Evolutionary conservation across 1,140 invertebrate genomes (phyloP).

Genomic region (Sitodiplosis mosellana): DNA sequence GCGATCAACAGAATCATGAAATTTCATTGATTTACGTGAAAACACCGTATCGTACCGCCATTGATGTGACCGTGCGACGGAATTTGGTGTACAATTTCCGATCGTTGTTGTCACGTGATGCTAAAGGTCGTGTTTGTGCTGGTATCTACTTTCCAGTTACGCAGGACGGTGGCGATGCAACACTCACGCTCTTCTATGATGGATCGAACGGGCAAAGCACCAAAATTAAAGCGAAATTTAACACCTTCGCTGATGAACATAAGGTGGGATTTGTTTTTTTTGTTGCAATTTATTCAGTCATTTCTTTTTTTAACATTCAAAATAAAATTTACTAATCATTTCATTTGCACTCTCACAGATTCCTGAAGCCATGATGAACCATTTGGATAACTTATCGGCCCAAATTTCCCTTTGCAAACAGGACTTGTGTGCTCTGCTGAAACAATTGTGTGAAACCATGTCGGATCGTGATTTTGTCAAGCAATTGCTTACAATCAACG

Average conservation of each 20-base stretch:
- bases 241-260: slow-evolving; percentile 36
- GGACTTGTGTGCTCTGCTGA: slow-evolving; percentile 39
- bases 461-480: slow-evolving; percentile 50
- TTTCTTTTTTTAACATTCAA: not conserved
- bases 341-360: slow-evolving; percentile 26
- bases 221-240: slow-evolving; percentile 49
- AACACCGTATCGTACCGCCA: slow-evolving; percentile 56
- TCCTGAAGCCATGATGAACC: slow-evolving; percentile 35
- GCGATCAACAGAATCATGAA: slow-evolving; percentile 34
- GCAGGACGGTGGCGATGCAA: slow-evolving; percentile 34
- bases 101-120: slow-evolving; percentile 58
- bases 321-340: not conserved
- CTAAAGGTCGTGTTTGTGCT: slow-evolving; percentile 58
- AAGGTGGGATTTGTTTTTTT: slow-evolving; percentile 29
- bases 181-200: slow-evolving; percentile 66
- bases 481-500: slow-evolving; percentile 52
- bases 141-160: slow-evolving; percentile 65
- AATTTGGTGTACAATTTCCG: slow-evolving; percentile 79
- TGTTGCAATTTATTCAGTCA: not conserved
- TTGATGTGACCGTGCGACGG: slow-evolving; percentile 71
- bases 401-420: slow-evolving; percentile 45
- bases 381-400: slow-evolving; percentile 44
- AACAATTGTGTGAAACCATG: slow-evolving; percentile 42
- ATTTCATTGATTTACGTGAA: slow-evolving; percentile 60
- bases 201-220: slow-evolving; percentile 33